Evolutionary conservation across 2,888 invertebrate genomes (phyloP).

Genomic region (Heliconius erato): DNA sequence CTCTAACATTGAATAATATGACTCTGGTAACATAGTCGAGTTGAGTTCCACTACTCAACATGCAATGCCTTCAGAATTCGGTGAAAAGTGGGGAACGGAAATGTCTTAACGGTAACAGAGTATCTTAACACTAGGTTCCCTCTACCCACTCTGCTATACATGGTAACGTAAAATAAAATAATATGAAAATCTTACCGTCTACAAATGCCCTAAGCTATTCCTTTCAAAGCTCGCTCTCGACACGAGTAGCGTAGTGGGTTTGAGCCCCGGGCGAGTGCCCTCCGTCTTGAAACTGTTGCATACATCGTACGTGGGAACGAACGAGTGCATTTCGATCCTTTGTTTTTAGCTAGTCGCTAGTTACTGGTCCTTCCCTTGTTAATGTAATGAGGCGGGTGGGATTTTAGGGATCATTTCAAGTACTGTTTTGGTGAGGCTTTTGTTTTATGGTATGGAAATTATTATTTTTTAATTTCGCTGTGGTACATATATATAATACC

Average conservation of each 20-base stretch:
- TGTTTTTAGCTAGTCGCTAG: constrained; percentile 40
- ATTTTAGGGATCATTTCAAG: constrained; percentile 38
- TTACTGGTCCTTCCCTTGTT: constrained; percentile 40
- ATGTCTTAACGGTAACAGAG: not conserved
- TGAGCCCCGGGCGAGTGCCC: constrained; percentile 44
- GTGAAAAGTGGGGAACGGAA: not conserved
- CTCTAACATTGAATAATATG: too few species aligned
- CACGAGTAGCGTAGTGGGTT: constrained; percentile 45
- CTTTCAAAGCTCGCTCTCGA: constrained; percentile 45
- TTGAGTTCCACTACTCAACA: too few species aligned
- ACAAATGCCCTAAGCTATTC: constrained; percentile 40
- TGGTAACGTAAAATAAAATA: not conserved
- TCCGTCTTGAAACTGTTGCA: constrained; percentile 49
- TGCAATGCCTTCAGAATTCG: too few species aligned
- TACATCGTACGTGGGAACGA: constrained; percentile 41
- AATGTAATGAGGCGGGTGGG: constrained; percentile 41
- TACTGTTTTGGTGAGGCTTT: constrained; percentile 25
- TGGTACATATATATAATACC: not conserved
- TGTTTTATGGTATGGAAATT: not conserved
- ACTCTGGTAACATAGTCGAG: too few species aligned
- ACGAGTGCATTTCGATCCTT: constrained; percentile 37
- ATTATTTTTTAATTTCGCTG: not conserved
- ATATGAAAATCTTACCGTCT: not conserved
- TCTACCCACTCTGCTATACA: not conserved
- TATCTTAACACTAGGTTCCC: too few species aligned